Evolutionary conservation across 1,140 invertebrate species (phyloP), one percentile per base, ranked within the genome.

Genomic region (Phymastichus coffea): DNA sequence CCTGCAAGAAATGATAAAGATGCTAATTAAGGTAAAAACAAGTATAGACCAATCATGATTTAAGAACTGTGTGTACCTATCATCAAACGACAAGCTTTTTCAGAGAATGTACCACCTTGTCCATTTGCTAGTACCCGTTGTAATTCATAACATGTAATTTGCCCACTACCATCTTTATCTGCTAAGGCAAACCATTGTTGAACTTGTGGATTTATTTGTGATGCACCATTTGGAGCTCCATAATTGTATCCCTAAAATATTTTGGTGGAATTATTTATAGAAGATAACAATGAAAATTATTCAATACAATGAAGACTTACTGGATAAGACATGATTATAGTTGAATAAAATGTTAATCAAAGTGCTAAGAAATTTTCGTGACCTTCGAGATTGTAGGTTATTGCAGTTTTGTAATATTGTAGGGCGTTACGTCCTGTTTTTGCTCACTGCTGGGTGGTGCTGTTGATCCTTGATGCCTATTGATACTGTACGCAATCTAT

Each of bases 41-140:
- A 46, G 20, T 26, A 41, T 3, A 41, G 10, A 37, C 12, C 37
- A 37, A 10, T 43, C 6, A 28, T 41, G 12, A n/a, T n/a, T n/a
- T n/a, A n/a, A n/a, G n/a, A n/a, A n/a, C n/a, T n/a, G n/a, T n/a
- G n/a, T n/a, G 78, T 80, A 91, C 91, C 87, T 69, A 95, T 93
- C 91, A 96, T 94, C n/a, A 95, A 78, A 63, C 86, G 86, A 74
- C 92, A 95, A 28, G 91, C 90, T 63, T 86, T 87, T 57, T 91
- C 87, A 38, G 91, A 93, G 73, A 95, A 95, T 59, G 87, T 86
- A 57, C 90, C 84, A 22, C 92, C 93, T 79, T 94, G 91, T 26
- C 89, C 91, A 81, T 94, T 95, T 7, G 93, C 86, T 3, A 96
- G 79, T 4, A 92, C 93, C 6, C 85, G 77, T 75, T 91, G 86